Conservation (phyloP, 2,797 vertebrate genomes). For the Coluber constrictor region DNA sequence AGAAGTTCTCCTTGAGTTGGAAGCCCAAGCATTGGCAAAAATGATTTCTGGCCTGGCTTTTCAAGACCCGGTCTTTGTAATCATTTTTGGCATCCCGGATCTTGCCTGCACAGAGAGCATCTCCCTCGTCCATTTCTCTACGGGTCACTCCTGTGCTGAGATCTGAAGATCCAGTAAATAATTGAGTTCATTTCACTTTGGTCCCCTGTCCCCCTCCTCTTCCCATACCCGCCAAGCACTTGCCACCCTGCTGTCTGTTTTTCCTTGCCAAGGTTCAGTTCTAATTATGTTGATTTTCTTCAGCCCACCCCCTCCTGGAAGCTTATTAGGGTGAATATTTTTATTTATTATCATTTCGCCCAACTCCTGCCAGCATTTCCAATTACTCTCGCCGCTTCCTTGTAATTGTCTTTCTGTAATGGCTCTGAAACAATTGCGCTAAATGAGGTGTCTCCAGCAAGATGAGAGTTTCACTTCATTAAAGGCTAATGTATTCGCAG, state of each 20-base stretch:
- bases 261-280: constrained; percentile 89
- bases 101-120: neutral
- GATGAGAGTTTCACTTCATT: constrained; percentile 99
- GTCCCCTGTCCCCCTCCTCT: constrained; percentile 19
- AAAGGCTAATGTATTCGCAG: constrained; percentile 96
- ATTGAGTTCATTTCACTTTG: constrained; percentile 55
- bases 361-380: constrained; percentile 99
- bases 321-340: constrained; percentile 99
- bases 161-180: constrained; percentile 37
- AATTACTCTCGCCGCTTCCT: constrained; percentile 99
- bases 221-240: constrained; percentile 60
- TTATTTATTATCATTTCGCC: constrained; percentile 99
- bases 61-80: constrained; percentile 6
- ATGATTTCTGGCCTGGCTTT: neutral
- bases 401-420: constrained; percentile 99
- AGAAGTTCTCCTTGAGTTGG: neutral
- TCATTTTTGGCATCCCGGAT: neutral
- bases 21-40: neutral
- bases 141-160: constrained; percentile 36
- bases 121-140: constrained; percentile 29
- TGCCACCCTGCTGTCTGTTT: constrained; percentile 78
- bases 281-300: constrained; percentile 99
- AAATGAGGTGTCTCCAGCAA: constrained; percentile 99
- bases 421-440: constrained; percentile 99
- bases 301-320: constrained; percentile 89